Percentiles rank a stretch among this genome's conserved stretches.
Evolutionary conservation across 2,888 invertebrate genomes (phyloP).

Genomic region (Phorcus lineatus): DNA sequence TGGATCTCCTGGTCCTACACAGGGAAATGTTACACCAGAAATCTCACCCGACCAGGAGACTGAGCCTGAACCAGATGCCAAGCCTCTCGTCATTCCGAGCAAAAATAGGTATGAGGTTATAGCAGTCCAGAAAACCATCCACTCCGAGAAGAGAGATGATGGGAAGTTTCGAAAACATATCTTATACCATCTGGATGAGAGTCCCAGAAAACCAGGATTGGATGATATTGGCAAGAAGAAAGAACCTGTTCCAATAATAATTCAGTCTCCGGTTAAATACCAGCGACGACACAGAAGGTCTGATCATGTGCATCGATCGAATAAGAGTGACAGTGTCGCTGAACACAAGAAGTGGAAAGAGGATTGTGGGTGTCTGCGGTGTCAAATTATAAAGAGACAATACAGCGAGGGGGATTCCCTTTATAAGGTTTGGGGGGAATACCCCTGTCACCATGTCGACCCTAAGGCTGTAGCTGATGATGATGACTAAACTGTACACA

Average conservation of each 20-base stretch:
- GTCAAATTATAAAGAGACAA: conserved; percentile 60
- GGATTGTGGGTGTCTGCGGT: conserved; percentile 61
- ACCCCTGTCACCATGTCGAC: conserved; percentile 54
- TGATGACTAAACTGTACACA: background rate
- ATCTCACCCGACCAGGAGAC: conserved; percentile 20
- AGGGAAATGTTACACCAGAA: background rate
- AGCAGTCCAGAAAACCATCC: conserved; percentile 43
- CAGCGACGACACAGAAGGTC: background rate
- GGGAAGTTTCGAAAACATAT: background rate
- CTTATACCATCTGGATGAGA: conserved; percentile 20
- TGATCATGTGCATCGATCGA: background rate
- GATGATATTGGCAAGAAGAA: background rate
- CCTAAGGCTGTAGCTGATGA: conserved; percentile 29
- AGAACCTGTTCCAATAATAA: background rate
- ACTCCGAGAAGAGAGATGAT: conserved; percentile 1
- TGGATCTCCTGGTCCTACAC: conserved; percentile 35
- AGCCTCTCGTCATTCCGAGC: conserved; percentile 46
- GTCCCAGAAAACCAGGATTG: background rate
- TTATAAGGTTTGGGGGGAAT: conserved; percentile 61
- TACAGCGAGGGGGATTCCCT: conserved; percentile 57
- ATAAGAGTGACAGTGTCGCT: conserved; percentile 34
- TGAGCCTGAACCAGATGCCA: background rate
- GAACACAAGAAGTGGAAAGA: conserved; percentile 57
- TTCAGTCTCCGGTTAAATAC: background rate
- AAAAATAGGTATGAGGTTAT: conserved; percentile 56